Conservation (phyloP, 2,888 invertebrate species). For the Cephalotes varians region DNA sequence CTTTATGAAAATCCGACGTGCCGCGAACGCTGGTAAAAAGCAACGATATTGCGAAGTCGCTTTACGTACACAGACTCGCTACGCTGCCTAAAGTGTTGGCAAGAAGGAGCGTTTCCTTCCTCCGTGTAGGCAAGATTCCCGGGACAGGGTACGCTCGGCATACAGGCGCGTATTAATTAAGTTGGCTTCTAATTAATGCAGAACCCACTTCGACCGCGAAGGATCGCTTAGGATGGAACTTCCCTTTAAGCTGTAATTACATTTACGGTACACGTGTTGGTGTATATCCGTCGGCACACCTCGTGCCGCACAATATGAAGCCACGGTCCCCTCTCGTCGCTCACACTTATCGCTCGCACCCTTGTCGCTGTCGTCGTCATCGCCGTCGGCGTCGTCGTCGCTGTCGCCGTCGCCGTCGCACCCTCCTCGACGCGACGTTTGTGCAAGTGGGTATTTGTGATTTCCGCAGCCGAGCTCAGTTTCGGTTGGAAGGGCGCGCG, state of each 20-base stretch:
- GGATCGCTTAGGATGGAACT: conserved; percentile 69
- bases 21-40: conserved; percentile 17
- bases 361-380: not conserved
- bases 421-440: conserved; percentile 34
- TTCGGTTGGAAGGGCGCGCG: conserved; percentile 45
- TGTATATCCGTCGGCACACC: conserved; percentile 61
- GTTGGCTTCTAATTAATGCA: conserved; percentile 72
- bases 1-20: conserved; percentile 44
- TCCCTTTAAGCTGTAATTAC: conserved; percentile 76
- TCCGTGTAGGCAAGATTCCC: conserved; percentile 20
- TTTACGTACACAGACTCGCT: not conserved
- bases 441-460: conserved; percentile 23
- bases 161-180: conserved; percentile 71
- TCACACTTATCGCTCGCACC: conserved; percentile 39
- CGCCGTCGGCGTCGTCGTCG: not conserved
- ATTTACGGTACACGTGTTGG: conserved; percentile 72
- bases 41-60: conserved; percentile 42
- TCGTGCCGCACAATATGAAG: conserved; percentile 55
- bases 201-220: conserved; percentile 69
- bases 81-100: conserved; percentile 15
- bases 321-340: conserved; percentile 13
- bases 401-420: not conserved
- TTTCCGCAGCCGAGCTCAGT: conserved; percentile 42
- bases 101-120: conserved; percentile 27
- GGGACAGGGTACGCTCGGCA: conserved; percentile 24